These are phyloP conservation scores for Potorous gilbertii DNA, from an alignment of 2,797 vertebrate species.

Conservation along the genomic window DNA sequence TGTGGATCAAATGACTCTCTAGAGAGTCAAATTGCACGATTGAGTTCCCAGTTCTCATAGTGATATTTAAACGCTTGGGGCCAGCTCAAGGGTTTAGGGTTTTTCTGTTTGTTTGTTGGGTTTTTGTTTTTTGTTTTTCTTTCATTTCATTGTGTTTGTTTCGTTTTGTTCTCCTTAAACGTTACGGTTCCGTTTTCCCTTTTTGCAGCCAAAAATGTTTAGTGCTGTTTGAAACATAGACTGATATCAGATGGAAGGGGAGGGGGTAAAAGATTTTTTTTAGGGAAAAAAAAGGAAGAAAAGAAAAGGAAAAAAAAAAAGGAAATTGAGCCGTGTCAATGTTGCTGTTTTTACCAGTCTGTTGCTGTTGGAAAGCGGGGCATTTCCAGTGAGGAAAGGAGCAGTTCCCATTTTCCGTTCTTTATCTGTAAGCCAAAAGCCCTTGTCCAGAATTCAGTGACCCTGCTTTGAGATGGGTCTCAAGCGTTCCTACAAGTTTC, in stretches of 20 bases:
- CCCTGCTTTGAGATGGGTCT: constrained; percentile 16
- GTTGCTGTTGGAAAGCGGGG: constrained; percentile 84
- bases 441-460: constrained; percentile 81
- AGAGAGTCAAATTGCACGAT: constrained; percentile 83
- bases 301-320: constrained; percentile 77
- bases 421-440: constrained; percentile 75
- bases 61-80: constrained; percentile 80
- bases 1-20: constrained; percentile 76
- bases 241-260: constrained; percentile 84
- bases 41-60: constrained; percentile 83
- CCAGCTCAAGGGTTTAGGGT: constrained; percentile 81
- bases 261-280: constrained; percentile 41
- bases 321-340: constrained; percentile 83
- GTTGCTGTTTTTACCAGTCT: constrained; percentile 86
- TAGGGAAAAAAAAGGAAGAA: constrained; percentile 64
- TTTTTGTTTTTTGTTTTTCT: constrained; percentile 73
- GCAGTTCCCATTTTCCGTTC: constrained; percentile 81
- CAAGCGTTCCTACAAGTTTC: constrained; percentile 80
- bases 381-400: constrained; percentile 81
- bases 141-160: constrained; percentile 73
- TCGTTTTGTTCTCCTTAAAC: constrained; percentile 62
- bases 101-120: constrained; percentile 79
- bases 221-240: constrained; percentile 84
- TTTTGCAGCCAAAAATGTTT: constrained; percentile 82
- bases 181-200: constrained; percentile 71